Percentiles rank a stretch among this genome's conserved stretches.
These are phyloP conservation scores for Zapornia atra DNA, from an alignment of 2,113 vertebrate genomes.

Conservation along the genomic window DNA sequence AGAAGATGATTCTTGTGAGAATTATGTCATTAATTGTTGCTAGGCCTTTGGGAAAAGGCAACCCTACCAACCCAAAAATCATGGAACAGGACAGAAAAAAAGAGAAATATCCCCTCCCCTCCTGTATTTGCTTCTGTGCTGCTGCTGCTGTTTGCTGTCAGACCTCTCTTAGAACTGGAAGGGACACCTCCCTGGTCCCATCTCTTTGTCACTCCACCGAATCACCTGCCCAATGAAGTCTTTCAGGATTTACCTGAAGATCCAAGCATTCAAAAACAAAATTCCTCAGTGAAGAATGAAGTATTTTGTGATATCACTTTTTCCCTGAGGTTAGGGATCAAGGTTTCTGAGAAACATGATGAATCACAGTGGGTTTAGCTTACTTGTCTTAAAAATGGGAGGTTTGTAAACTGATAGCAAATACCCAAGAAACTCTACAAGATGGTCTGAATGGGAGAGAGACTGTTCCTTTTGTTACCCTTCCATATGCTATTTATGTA, in stretches of 20 bases:
- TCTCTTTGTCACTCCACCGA: not conserved
- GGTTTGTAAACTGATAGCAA: not conserved
- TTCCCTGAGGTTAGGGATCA: conserved; percentile 34
- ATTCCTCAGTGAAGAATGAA: conserved; percentile 33
- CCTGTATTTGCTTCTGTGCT: not conserved
- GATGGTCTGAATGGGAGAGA: not conserved
- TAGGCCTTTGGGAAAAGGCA: not conserved
- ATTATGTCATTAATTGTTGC: not conserved
- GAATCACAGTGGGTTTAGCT: conserved; percentile 37
- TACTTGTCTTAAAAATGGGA: conserved; percentile 13
- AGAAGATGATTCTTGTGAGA: not conserved
- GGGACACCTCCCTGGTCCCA: not conserved
- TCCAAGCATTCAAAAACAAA: not conserved
- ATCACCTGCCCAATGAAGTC: not conserved
- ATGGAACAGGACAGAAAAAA: not conserved
- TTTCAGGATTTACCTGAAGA: not conserved
- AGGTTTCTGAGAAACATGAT: conserved; percentile 37
- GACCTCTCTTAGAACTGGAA: not conserved
- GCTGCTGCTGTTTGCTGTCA: not conserved
- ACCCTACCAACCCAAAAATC: not conserved
- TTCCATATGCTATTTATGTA: not conserved
- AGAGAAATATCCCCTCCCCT: not conserved
- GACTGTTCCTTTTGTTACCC: not conserved
- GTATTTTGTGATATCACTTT: conserved; percentile 10
- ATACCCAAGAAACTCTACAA: not conserved